Base-by-base conservation (phyloP, 2,888 invertebrate species). In the Calliopum simillimum region DNA sequence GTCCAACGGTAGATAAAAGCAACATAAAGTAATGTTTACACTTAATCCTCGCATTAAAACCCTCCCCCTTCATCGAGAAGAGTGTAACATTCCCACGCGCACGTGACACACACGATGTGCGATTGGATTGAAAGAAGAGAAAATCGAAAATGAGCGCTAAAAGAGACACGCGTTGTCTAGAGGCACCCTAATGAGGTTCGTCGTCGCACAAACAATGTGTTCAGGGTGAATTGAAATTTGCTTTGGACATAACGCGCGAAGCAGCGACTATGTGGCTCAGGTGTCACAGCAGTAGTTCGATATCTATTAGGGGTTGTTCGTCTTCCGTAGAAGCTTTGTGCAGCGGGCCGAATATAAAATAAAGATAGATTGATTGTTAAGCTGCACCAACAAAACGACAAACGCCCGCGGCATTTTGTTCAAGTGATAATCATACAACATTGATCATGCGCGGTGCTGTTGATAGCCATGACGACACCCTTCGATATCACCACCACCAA, bases 1-100 rank as follows among this genome's bases (percentile, higher is more conserved):
- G 44, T 53, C 19, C 53, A 19, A n/a, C 16, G 23, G 13, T 13
- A 19, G 13, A 23, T 25, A 41, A 44, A 14, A 41, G 33, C 16
- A 16, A 41, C 14, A 23, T 5, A 21, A 25, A 11, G n/a, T 19
- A 11, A n/a, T 43, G 55, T 43, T 21, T 53, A 19, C 44, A 55
- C 44, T 53, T 65, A 65, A 65, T 66, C 66, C 56, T 23, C 14
- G 23, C 44, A 23, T 44, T 16, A 47, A 44, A 14, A 41, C 14
- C 14, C 25, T 41, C n/a, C n/a, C 5, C 6, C 25, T 13, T 25
- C 46, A 44, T 19, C 16, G 21, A 46, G 23, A 12, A 25, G 53
- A 43, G 43, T 49, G 65, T 68, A 64, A 69, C 43, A 70, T 75
- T 75, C 74, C 73, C 74, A 75, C 73, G 70, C 68, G 64, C 75